Evolutionary conservation across 2,797 vertebrate species (phyloP).

Genomic region (Chiroxiphia lanceolata): DNA sequence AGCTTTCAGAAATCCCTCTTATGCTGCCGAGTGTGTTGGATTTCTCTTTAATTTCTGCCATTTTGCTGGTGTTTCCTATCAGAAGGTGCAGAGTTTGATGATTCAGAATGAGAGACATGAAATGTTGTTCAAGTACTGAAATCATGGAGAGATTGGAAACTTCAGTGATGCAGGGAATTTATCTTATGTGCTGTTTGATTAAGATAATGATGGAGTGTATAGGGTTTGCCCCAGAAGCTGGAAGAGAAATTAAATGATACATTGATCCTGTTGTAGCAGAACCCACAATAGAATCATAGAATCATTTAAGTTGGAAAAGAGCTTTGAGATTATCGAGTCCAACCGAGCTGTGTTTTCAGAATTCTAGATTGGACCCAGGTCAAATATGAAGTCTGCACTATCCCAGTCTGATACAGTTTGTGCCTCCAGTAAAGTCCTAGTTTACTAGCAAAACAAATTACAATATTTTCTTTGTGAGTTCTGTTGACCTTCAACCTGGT

Average conservation of each 20-base stretch:
- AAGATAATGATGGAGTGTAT: neutral
- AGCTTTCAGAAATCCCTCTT: neutral
- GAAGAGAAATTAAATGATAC: neutral
- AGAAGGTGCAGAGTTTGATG: neutral
- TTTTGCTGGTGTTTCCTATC: neutral
- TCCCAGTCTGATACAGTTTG: neutral
- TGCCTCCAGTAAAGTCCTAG: neutral
- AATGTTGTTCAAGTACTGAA: neutral
- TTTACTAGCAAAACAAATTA: neutral
- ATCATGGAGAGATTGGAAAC: neutral
- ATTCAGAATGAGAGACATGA: neutral
- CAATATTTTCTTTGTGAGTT: slow-evolving; percentile 7
- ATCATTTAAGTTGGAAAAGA: neutral
- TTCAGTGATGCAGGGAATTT: neutral
- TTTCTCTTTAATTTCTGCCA: neutral
- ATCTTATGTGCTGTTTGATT: neutral
- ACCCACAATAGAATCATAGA: neutral
- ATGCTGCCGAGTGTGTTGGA: neutral
- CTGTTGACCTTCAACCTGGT: slow-evolving; percentile 34
- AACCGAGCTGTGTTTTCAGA: neutral
- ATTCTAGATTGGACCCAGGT: neutral
- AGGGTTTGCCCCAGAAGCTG: neutral
- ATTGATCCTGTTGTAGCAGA: neutral
- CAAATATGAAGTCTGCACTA: neutral
- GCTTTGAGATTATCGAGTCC: neutral